Evolutionary conservation across 2,113 vertebrate species (phyloP), one percentile per base, ranked within the genome.

Genomic region (Aegithalos caudatus): DNA sequence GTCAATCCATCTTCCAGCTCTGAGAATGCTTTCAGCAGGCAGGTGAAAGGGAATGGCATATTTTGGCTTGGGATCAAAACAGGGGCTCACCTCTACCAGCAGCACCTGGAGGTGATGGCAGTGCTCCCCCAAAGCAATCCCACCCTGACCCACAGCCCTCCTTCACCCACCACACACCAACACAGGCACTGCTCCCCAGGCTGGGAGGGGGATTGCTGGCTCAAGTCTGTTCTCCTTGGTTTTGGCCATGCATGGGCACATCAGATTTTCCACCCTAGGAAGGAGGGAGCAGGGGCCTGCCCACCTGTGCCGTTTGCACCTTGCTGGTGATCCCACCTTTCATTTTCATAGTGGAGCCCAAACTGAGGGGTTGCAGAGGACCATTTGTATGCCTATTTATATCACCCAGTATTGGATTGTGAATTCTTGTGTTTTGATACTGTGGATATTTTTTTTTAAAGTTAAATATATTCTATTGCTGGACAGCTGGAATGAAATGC

Each of bases 371-470:
- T 79, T 60, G 38, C n/a, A 38, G 47, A 66, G 57, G 66, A 62
- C 67, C 53, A n/a, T 80, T 89, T 70, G 70, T 92, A 67, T 8
- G 33, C 47, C 29, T 74, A 9, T 92, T 73, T 56, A 29, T 64
- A n/a, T 37, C 31, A 13, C 35, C 1, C 0, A 44, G 72, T 81
- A 23, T 27, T 79, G 86, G 65, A 82, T 64, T 76, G 96, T 94
- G 95, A 88, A 57, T 90, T 89, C 90, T 76, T 70, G 74, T 92
- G 92, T 96, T 97, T 96, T 82, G 86, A 93, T 87, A 62, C 73
- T 44, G 53, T 92, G 72, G 62, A 92, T 47, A 60, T 81, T 65
- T 81, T 90, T 93, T 95, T 33, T 42, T 42, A 4, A 94, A 88
- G 89, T 92, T 83, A 62, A 86, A 86, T 90, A 92, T 83, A 93